Conservation (phyloP, 2,888 invertebrate genomes). For the Aporophyla lueneburgensis region DNA sequence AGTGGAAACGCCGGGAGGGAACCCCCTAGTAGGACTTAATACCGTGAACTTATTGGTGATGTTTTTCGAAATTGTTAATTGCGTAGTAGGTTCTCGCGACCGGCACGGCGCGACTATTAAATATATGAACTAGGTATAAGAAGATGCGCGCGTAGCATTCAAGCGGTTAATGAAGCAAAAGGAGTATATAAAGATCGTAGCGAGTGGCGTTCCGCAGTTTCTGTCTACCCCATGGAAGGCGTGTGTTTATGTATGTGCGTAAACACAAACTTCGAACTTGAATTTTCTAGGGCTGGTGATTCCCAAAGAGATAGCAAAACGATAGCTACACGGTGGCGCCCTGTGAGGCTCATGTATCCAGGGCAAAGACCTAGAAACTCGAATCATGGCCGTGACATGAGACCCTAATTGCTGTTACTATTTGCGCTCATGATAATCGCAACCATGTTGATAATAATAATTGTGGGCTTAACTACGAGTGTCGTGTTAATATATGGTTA, state of each 20-base stretch:
- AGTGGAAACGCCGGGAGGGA: background rate
- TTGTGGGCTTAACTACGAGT: constrained; percentile 28
- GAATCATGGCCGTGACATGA: constrained; percentile 70
- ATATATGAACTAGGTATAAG: no score
- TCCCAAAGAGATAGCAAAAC: constrained; percentile 10
- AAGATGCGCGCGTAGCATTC: no score
- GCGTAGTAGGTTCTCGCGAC: background rate
- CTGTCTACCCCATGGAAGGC: background rate
- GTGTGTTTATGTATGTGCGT: no score
- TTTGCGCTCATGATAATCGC: constrained; percentile 71
- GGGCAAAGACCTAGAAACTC: constrained; percentile 74
- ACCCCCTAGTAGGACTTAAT: no score
- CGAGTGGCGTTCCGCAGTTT: no score
- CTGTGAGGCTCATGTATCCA: constrained; percentile 62
- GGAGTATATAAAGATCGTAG: background rate
- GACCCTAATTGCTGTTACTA: constrained; percentile 74
- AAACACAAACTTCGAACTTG: background rate
- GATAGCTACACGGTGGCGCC: constrained; percentile 38
- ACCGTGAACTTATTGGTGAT: background rate
- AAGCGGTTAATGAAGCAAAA: background rate
- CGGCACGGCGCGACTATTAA: no score
- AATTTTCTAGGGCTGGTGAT: background rate
- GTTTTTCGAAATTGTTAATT: background rate
- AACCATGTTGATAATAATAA: constrained; percentile 67
- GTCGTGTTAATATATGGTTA: constrained; percentile 31